Evolutionary conservation across 2,113 vertebrate genomes (phyloP).

Genomic region (Psittacus erithacus): DNA sequence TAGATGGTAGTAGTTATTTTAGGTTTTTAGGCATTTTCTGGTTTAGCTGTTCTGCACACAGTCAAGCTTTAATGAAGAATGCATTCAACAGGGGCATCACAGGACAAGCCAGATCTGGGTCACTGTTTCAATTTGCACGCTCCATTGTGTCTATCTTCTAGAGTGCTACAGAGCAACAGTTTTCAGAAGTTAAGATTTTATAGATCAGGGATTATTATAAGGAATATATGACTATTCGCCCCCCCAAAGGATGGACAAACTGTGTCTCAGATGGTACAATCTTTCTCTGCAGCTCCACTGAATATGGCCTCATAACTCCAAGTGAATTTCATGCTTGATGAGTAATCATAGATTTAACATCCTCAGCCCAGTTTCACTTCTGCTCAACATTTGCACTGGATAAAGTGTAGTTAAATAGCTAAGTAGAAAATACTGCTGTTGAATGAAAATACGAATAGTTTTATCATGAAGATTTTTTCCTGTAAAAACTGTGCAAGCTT

Average conservation of each 20-base stretch:
- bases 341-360: not conserved
- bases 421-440: not conserved
- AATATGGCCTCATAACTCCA: not conserved
- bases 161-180: not conserved
- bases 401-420: not conserved
- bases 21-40: not conserved
- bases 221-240: not conserved
- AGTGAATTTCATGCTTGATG: not conserved
- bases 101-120: not conserved
- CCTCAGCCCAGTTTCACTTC: not conserved
- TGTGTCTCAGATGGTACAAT: not conserved
- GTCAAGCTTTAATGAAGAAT: not conserved
- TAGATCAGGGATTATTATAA: not conserved
- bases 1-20: not conserved
- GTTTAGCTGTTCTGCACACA: not conserved
- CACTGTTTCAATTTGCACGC: not conserved
- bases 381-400: not conserved
- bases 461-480: not conserved
- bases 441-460: not conserved
- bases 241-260: not conserved
- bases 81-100: not conserved
- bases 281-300: not conserved
- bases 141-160: not conserved
- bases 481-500: not conserved
- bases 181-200: not conserved